These are phyloP conservation scores for Cydia splendana DNA, from an alignment of 1,140 invertebrate species.

Conservation along the genomic window DNA sequence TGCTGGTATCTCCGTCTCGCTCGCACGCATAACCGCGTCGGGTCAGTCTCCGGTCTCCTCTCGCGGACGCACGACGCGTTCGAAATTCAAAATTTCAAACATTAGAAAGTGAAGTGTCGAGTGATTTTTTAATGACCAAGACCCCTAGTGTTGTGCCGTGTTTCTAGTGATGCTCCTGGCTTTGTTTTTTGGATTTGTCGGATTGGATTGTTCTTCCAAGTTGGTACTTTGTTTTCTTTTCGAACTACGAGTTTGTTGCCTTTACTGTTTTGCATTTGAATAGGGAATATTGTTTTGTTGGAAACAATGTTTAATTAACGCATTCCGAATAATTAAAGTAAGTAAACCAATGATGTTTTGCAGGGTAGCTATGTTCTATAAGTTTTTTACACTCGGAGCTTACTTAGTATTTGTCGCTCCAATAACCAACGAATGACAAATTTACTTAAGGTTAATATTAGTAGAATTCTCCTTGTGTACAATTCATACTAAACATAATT, in stretches of 20 bases:
- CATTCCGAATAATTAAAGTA: neutral
- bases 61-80: slow-evolving; percentile 43
- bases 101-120: slow-evolving; percentile 49
- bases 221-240: slow-evolving; percentile 24
- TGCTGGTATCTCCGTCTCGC: slow-evolving; percentile 60
- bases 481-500: too few relatives aligned
- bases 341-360: neutral
- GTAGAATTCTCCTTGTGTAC: too few relatives aligned
- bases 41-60: slow-evolving; percentile 53
- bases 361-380: neutral
- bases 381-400: neutral
- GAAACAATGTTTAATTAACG: slow-evolving; percentile 1
- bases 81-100: slow-evolving; percentile 39
- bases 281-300: neutral
- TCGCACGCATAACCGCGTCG: slow-evolving; percentile 59
- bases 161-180: slow-evolving; percentile 49
- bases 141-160: slow-evolving; percentile 43
- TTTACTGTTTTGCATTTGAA: slow-evolving; percentile 9
- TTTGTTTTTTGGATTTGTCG: slow-evolving; percentile 51
- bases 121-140: slow-evolving; percentile 43
- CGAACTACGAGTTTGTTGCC: slow-evolving; percentile 16
- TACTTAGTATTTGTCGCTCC: neutral
- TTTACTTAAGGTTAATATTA: too few relatives aligned
- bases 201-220: slow-evolving; percentile 38
- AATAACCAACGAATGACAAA: too few relatives aligned